Conservation (phyloP, 2,113 vertebrate genomes). For the Lasiurus cinereus region DNA sequence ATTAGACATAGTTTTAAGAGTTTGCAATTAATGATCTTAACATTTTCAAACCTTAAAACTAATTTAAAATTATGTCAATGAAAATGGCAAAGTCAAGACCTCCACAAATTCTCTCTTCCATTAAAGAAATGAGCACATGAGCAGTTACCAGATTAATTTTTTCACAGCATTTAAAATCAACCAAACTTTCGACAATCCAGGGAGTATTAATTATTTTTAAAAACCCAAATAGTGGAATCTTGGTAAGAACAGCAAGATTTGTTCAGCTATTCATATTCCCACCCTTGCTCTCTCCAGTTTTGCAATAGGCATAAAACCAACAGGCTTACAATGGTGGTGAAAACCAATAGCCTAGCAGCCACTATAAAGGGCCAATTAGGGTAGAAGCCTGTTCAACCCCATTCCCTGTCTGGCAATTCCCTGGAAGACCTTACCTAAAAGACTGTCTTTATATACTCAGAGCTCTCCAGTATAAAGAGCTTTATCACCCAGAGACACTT, state of each 20-base stretch:
- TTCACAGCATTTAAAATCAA: background rate
- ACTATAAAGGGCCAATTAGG: background rate
- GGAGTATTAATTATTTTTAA: background rate
- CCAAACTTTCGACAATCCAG: background rate
- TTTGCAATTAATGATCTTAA: conserved; percentile 14
- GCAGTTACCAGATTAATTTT: background rate
- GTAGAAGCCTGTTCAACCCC: background rate
- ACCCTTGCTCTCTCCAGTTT: background rate
- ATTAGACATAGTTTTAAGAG: background rate
- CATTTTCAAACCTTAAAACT: background rate
- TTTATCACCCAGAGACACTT: background rate
- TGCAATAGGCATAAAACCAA: background rate
- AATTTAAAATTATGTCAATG: background rate
- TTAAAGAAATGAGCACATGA: background rate
- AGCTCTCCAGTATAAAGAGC: background rate
- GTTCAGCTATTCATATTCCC: background rate
- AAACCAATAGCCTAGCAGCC: background rate
- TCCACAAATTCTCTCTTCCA: background rate
- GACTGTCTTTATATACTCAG: background rate
- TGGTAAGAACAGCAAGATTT: background rate
- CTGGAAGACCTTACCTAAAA: background rate
- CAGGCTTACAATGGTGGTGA: background rate
- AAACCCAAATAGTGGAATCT: background rate
- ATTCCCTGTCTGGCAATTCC: background rate
- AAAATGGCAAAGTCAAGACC: background rate